Base-by-base conservation (phyloP, 2,113 vertebrate species). In the Ancistrus triradiatus region DNA sequence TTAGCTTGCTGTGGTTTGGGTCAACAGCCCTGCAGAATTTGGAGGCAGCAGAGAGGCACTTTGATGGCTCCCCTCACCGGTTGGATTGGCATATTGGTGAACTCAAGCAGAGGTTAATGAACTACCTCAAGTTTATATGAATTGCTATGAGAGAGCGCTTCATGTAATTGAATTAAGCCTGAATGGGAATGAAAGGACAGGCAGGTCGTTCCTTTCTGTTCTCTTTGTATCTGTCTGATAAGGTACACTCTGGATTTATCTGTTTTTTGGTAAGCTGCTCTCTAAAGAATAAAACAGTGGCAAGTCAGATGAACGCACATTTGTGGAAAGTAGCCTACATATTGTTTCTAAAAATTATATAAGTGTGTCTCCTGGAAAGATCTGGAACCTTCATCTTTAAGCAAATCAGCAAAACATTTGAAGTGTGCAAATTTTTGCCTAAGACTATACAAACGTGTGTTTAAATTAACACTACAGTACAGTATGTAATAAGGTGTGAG, bases 131-230 rank as follows among this genome's bases (percentile, higher is more conserved):
- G 70, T 77, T 80, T 64, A 68, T 74, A 66, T 62, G 71, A 40
- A 57, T 57, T 66, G 57, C 25, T 49, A 72, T 55, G 68, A 74
- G 22, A 74, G 50, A 50, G 31, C 52, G 64, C 59, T 62, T 67
- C 51, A 28, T 57, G 49, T 75, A 78, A 77, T 75, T 76, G 66
- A 78, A 80, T 77, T 59, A 72, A 76, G 69, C 44, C 72, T 70
- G 63, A 46, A 75, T 60, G 69, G 43, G 73, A 75, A 76, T 71
- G 46, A 72, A 71, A 47, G 14, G 17, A 57, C 48, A 59, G 37
- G 17, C 46, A 47, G 31, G 6, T 37, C 37, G 25, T 35, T 31
- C 38, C 42, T 5, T 7, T 56, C n/a, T 31, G 2, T 31, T 50
- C n/a, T n/a, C n/a, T 40, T 21, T 48, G 46, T 37, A 6, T 21